Evolutionary conservation across 2,113 vertebrate genomes (phyloP), one percentile per base, ranked within the genome.

Genomic region (Chamaetylas fuelleborni): DNA sequence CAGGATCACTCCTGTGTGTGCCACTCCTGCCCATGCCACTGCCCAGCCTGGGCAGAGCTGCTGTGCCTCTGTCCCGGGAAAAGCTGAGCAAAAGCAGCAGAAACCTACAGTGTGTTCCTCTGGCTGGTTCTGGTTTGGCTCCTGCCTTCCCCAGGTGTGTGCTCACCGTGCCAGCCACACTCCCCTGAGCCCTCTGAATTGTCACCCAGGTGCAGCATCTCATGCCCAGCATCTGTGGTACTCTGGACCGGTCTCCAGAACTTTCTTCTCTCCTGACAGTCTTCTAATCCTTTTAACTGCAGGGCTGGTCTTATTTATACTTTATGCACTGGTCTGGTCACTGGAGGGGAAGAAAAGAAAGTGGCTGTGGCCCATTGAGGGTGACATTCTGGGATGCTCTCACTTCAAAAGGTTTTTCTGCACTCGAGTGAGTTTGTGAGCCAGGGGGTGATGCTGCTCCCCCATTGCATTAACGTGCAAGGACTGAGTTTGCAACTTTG

Each of bases 81-180:
- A 88, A 38, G 19, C 2, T 38, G 26, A n/a, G 26, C 19, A 51
- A 48, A 57, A 36, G 15, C 31, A 83, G 11, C 54, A 60, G 43
- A 43, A 62, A 42, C 34, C 31, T 14, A 18, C 20, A 19, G 1
- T 2, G 1, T 69, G 43, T 65, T 33, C 6, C 51, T 67, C 28
- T 29, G 22, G 9, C 22, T 73, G 9, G 1, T 54, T 76, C 42
- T 86, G 40, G 26, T 47, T 90, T 8, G 3, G 24, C n/a, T 76
- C 42, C 42, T 48, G 12, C 38, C 22, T 66, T 82, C 22, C 22
- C 38, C 36, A 16, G 25, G 8, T 14, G 1, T 9, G 40, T 54
- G 42, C 20, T 26, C 9, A 12, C 1, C 1, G 31, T 42, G 20
- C 53, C 67, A 60, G 10, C 40, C 33, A 5, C 0, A 1, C 43